Conservation (phyloP, 2,797 vertebrate genomes). For the Cyprinella venusta region DNA sequence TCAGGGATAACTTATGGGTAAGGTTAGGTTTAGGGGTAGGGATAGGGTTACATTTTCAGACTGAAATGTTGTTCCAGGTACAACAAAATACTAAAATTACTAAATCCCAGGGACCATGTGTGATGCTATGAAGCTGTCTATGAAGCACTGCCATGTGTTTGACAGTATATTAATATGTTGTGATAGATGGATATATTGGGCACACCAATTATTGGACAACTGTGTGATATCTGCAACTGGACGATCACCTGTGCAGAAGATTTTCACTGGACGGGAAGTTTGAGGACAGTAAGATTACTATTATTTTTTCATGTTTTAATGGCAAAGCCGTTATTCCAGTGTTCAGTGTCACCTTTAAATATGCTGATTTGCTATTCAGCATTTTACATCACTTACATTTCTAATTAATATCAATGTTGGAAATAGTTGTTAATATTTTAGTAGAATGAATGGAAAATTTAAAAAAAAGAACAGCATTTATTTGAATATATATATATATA, state of each 20-base stretch:
- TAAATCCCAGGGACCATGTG: neutral
- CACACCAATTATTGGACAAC: neutral
- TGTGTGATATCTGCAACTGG: neutral
- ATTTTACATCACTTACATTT: neutral
- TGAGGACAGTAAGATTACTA: neutral
- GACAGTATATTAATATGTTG: neutral
- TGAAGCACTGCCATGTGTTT: neutral
- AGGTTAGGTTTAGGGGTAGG: neutral
- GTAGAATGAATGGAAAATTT: no score
- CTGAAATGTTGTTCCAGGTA: neutral
- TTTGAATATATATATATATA: no score
- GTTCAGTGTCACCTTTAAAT: neutral
- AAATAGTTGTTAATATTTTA: no score
- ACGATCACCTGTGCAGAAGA: no score
- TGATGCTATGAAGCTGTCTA: neutral
- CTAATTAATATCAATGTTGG: neutral
- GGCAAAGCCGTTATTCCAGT: neutral
- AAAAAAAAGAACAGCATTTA: no score
- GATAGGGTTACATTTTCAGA: neutral
- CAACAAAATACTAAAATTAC: neutral
- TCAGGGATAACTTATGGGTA: neutral
- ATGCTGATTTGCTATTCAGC: neutral
- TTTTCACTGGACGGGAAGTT: slow-evolving; percentile 3
- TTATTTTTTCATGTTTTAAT: neutral
- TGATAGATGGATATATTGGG: neutral